Percentiles rank a stretch among this genome's conserved stretches.
phyloP scores from a whole-genome alignment of 2,113 vertebrate species.

The Pipa parva region DNA sequence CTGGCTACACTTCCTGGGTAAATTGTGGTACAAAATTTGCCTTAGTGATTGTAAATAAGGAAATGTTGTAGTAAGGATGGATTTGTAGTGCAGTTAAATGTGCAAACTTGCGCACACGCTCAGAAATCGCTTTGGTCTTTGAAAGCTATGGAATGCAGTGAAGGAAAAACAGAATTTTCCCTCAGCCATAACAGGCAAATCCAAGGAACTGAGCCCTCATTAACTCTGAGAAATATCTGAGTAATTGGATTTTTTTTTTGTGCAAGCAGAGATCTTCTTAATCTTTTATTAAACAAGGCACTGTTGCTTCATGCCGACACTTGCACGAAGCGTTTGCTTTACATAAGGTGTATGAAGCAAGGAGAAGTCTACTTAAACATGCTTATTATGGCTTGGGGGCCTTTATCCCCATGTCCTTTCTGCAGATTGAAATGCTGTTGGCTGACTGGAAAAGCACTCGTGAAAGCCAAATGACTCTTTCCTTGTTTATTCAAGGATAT shows the following conservation, averaged over 20 bases:
- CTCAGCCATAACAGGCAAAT: no score
- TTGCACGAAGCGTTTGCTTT: slow-evolving; percentile 28
- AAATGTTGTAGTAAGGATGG: no score
- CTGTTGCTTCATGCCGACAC: slow-evolving; percentile 45
- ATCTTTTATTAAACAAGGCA: slow-evolving; percentile 28
- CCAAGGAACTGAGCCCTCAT: no score
- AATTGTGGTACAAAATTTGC: no score
- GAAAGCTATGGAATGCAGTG: no score
- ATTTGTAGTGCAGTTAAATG: no score
- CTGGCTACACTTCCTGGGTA: no score
- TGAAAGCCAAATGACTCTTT: slow-evolving; percentile 31
- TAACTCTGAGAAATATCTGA: no score
- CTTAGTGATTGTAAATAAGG: no score
- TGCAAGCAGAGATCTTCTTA: slow-evolving; percentile 29
- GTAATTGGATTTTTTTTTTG: background rate
- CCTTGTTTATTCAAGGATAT: slow-evolving; percentile 32
- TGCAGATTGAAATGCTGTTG: slow-evolving; percentile 16
- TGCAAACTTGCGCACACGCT: no score
- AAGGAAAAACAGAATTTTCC: no score
- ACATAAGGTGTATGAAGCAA: background rate
- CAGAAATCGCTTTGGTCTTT: no score
- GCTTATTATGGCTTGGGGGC: slow-evolving; percentile 1
- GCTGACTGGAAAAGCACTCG: slow-evolving; percentile 12
- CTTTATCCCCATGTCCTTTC: background rate
- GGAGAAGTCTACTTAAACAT: background rate